Evolutionary conservation across 2,113 vertebrate species (phyloP).

Genomic region (Halichoerus grypus): DNA sequence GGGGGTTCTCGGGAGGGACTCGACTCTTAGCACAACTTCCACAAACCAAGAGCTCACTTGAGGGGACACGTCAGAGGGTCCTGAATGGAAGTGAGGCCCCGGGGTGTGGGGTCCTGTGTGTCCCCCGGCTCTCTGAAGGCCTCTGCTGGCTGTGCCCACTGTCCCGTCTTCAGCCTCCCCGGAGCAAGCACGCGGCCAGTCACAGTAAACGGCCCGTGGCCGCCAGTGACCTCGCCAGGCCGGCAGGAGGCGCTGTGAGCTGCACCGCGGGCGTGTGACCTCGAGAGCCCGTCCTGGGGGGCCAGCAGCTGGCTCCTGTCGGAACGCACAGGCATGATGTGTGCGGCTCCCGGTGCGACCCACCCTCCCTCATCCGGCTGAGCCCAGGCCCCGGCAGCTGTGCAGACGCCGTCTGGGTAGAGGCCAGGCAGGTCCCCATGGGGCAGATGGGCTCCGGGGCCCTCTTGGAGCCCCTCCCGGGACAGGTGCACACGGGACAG

Average conservation of each 20-base stretch:
- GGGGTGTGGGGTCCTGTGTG: fast-evolving
- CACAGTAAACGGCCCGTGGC: fast-evolving
- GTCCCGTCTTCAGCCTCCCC: not conserved
- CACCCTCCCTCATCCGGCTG: fast-evolving
- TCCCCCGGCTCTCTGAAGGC: not conserved
- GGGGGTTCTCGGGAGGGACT: fast-evolving
- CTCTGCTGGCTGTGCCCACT: not conserved
- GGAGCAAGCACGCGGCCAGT: fast-evolving
- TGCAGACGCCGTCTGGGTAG: fast-evolving
- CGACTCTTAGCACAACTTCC: fast-evolving
- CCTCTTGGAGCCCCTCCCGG: not conserved
- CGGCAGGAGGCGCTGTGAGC: fast-evolving
- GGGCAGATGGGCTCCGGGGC: not conserved
- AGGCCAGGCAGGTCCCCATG: not conserved
- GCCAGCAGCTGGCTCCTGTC: not conserved
- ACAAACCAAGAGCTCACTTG: fast-evolving
- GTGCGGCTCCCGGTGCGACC: fast-evolving
- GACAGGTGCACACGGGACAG: not conserved
- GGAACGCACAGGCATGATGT: fast-evolving
- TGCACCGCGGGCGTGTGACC: fast-evolving
- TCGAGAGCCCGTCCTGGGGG: fast-evolving
- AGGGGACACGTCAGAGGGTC: fast-evolving
- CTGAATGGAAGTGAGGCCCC: fast-evolving
- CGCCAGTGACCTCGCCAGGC: fast-evolving
- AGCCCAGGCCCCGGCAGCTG: fast-evolving